phyloP scores from a whole-genome alignment of 2,113 vertebrate species.

The Acrocephalus kingi region DNA sequence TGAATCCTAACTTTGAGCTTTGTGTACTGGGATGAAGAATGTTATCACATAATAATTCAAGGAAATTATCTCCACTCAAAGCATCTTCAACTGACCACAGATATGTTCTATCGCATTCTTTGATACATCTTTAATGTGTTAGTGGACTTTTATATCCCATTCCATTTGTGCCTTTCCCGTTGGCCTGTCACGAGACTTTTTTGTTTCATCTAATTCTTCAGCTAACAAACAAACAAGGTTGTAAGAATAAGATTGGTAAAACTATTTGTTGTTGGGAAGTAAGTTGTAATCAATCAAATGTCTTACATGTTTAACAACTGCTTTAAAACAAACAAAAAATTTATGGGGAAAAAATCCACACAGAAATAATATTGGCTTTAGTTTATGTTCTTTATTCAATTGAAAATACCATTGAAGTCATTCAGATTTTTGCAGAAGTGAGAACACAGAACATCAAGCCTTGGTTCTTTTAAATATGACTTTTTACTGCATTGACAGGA shows the following conservation, averaged over 20 bases:
- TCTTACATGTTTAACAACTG: neutral
- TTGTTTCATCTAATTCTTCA: slow-evolving; percentile 14
- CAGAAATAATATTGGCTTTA: neutral
- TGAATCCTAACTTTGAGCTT: slow-evolving; percentile 3
- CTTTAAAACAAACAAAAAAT: neutral
- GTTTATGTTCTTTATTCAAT: neutral
- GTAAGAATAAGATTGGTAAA: neutral
- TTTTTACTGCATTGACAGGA: neutral
- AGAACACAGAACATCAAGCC: neutral
- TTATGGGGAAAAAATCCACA: neutral
- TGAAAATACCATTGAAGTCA: neutral
- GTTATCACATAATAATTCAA: slow-evolving; percentile 56
- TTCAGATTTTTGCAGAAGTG: neutral
- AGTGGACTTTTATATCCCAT: slow-evolving; percentile 21
- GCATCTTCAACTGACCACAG: slow-evolving; percentile 45
- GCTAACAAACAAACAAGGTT: neutral
- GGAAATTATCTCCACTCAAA: slow-evolving; percentile 38
- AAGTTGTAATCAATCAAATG: neutral
- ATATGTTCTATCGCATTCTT: slow-evolving; percentile 31
- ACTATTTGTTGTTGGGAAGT: neutral
- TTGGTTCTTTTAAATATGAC: neutral
- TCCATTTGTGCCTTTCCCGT: slow-evolving; percentile 20
- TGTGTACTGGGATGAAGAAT: neutral
- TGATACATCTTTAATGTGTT: slow-evolving; percentile 46
- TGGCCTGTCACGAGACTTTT: neutral